phyloP scores from a whole-genome alignment of 2,113 vertebrate species.

The Datnioides undecimradiatus region DNA sequence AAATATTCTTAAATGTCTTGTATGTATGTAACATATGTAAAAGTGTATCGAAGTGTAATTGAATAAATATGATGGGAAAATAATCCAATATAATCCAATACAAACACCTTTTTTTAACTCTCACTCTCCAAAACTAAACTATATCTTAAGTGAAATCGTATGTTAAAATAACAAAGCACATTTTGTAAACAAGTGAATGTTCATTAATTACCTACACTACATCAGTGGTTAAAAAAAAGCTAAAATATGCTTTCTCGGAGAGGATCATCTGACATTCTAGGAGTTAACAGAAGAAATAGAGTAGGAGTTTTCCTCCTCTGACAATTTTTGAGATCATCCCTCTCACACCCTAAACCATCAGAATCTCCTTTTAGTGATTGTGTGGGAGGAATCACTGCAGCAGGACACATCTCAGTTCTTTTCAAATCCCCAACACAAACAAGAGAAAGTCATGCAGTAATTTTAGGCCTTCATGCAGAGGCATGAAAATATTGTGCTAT shows the following conservation, averaged over 20 bases:
- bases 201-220: neutral
- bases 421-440: slow-evolving; percentile 69
- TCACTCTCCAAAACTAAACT: neutral
- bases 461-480: slow-evolving; percentile 21
- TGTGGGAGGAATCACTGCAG: slow-evolving; percentile 40
- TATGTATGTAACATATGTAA: neutral
- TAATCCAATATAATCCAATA: neutral
- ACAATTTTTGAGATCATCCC: slow-evolving; percentile 12
- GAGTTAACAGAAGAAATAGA: slow-evolving; percentile 13
- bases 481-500: slow-evolving; percentile 42
- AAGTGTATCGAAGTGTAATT: neutral
- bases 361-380: slow-evolving; percentile 9
- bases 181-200: neutral
- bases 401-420: slow-evolving; percentile 32
- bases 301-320: slow-evolving; percentile 7
- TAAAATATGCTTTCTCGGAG: neutral
- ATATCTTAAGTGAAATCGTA: neutral
- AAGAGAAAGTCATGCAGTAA: slow-evolving; percentile 24
- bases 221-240: neutral
- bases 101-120: neutral
- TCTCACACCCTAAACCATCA: slow-evolving; percentile 1
- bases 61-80: neutral
- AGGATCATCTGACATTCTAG: neutral
- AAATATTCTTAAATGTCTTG: too few relatives aligned
- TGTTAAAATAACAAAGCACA: neutral